Evolutionary conservation across 2,888 invertebrate species (phyloP).

Genomic region (Drosophila picticornis): DNA sequence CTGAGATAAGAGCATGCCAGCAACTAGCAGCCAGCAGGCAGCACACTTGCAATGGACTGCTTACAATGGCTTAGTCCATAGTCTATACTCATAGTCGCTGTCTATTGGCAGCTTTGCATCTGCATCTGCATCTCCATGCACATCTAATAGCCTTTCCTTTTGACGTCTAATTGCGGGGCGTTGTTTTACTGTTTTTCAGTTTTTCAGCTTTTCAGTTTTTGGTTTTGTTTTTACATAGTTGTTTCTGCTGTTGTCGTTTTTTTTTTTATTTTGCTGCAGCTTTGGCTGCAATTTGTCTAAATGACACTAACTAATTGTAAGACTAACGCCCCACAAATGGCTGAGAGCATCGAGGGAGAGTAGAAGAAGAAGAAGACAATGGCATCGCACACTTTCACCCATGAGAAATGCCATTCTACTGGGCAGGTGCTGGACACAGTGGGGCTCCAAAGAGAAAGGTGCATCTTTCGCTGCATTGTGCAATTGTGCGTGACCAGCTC

Average conservation of each 20-base stretch:
- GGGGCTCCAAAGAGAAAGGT: slow-evolving; percentile 39
- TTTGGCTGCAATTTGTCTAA: slow-evolving; percentile 72
- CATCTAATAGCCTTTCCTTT: slow-evolving; percentile 78
- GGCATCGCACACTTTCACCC: slow-evolving; percentile 65
- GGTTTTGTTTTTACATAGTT: slow-evolving; percentile 42
- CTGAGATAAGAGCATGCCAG: slow-evolving; percentile 52
- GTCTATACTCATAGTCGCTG: background rate
- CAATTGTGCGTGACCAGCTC: slow-evolving; percentile 45
- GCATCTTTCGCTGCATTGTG: slow-evolving; percentile 14
- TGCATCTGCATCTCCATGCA: slow-evolving; percentile 49
- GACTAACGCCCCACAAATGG: slow-evolving; percentile 78
- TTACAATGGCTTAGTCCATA: slow-evolving; percentile 2
- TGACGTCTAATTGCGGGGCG: slow-evolving; percentile 70
- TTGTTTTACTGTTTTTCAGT: slow-evolving; percentile 31
- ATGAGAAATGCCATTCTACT: slow-evolving; percentile 20
- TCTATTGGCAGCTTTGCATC: slow-evolving; percentile 23
- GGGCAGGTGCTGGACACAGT: slow-evolving; percentile 38
- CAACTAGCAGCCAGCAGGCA: background rate
- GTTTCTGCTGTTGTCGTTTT: slow-evolving; percentile 19
- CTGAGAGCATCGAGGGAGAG: slow-evolving; percentile 22
- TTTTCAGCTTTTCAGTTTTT: background rate
- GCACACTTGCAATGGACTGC: slow-evolving; percentile 23
- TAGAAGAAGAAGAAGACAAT: slow-evolving; percentile 47
- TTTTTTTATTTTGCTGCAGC: slow-evolving; percentile 34
- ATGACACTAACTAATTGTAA: slow-evolving; percentile 77